Evolutionary conservation across 2,113 vertebrate species (phyloP).

Genomic region (Ictalurus furcatus): DNA sequence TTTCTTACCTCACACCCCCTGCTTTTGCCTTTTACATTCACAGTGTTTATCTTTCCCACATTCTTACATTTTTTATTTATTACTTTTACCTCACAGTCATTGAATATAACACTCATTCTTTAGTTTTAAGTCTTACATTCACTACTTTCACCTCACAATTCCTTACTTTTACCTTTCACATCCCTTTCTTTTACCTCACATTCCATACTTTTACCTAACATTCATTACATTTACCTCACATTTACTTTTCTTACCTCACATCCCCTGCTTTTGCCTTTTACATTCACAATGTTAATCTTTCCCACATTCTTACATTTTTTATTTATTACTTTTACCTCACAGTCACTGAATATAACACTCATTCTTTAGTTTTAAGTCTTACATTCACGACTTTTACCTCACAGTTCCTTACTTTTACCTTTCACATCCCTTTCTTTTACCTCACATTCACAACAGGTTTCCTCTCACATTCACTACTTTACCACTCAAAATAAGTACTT

Average conservation of each 20-base stretch:
- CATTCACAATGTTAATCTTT: neutral
- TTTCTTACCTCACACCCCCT: neutral
- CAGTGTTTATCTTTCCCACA: neutral
- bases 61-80: neutral
- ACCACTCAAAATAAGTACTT: neutral
- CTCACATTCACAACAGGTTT: neutral
- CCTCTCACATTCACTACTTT: neutral
- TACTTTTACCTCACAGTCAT: neutral
- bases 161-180: neutral
- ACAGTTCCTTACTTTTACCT: neutral
- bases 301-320: neutral
- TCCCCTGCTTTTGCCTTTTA: neutral
- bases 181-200: neutral
- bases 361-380: neutral
- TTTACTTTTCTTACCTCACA: neutral
- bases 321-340: neutral
- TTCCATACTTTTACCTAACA: neutral
- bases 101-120: neutral
- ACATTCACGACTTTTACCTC: no score
- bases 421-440: neutral
- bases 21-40: neutral
- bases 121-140: neutral
- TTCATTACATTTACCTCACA: neutral
- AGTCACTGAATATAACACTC: neutral
- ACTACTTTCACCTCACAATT: no score